Evolutionary conservation across 2,113 vertebrate genomes (phyloP).

Genomic region (Trochalopteron elliotii): DNA sequence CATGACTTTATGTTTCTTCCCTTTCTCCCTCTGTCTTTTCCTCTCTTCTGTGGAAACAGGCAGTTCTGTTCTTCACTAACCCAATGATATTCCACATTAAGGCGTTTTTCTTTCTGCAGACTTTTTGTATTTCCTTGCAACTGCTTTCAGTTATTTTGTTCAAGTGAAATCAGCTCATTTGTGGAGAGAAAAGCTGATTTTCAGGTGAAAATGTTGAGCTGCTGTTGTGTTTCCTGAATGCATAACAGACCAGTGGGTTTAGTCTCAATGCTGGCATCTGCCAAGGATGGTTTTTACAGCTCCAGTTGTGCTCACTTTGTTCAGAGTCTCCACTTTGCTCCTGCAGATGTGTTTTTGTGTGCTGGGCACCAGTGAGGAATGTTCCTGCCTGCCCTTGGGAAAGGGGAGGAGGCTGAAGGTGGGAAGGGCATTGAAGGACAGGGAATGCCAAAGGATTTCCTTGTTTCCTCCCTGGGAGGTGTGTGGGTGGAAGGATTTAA

Average conservation of each 20-base stretch:
- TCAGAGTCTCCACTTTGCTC: not conserved
- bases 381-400: not conserved
- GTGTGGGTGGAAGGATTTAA: not conserved
- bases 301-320: not conserved
- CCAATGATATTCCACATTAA: not conserved
- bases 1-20: not conserved
- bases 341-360: not conserved
- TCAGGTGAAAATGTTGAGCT: not conserved
- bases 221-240: not conserved
- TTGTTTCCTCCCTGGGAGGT: not conserved
- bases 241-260: not conserved
- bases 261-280: rapidly evolving
- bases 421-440: constrained; percentile 4
- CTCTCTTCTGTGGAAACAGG: not conserved
- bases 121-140: not conserved
- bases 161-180: not conserved
- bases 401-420: not conserved
- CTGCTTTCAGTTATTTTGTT: not conserved
- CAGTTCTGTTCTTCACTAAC: not conserved
- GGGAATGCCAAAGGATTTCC: not conserved
- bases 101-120: not conserved
- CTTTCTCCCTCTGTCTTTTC: not conserved
- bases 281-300: not conserved
- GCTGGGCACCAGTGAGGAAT: not conserved
- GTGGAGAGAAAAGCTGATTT: not conserved